Percentiles rank a stretch among this genome's conserved stretches.
Evolutionary conservation across 2,113 vertebrate genomes (phyloP).

Genomic region (Scortum barcoo): DNA sequence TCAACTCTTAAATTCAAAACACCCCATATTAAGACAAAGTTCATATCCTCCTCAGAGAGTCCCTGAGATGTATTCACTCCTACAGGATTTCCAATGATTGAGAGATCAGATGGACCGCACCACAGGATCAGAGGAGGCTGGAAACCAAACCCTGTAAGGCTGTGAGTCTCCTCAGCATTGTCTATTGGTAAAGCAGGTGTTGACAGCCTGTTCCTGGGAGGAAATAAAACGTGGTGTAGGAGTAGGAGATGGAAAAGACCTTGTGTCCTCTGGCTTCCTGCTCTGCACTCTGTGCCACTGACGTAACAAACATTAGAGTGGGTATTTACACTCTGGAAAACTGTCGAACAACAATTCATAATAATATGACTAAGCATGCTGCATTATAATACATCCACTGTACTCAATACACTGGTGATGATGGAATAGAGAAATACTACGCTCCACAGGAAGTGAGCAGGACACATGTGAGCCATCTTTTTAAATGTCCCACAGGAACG

Average conservation of each 20-base stretch:
- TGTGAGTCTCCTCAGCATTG: neutral
- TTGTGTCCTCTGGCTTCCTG: conserved; percentile 72
- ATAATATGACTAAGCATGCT: conserved; percentile 11
- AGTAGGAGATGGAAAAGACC: conserved; percentile 60
- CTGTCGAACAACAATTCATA: conserved; percentile 40
- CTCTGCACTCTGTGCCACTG: conserved; percentile 43
- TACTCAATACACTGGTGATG: conserved; percentile 10
- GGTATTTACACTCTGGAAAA: conserved; percentile 63
- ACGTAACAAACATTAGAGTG: conserved; percentile 42
- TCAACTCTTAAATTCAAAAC: conserved; percentile 1
- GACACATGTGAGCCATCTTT: conserved; percentile 60
- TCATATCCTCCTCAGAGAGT: conserved; percentile 25
- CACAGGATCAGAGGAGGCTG: conserved; percentile 28
- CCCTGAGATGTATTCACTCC: conserved; percentile 29
- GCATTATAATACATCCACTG: conserved; percentile 41
- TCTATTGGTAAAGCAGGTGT: conserved; percentile 61
- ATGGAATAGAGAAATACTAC: conserved; percentile 29
- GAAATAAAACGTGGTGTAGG: conserved; percentile 56
- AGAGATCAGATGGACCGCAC: conserved; percentile 46
- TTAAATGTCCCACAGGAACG: conserved; percentile 67
- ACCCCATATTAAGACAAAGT: neutral
- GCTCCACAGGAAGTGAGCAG: conserved; percentile 69
- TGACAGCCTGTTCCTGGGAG: conserved; percentile 34
- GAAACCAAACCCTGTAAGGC: conserved; percentile 2
- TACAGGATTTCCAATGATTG: conserved; percentile 20